Conservation (phyloP, 2,888 invertebrate species). For the Drosophila putrida region DNA sequence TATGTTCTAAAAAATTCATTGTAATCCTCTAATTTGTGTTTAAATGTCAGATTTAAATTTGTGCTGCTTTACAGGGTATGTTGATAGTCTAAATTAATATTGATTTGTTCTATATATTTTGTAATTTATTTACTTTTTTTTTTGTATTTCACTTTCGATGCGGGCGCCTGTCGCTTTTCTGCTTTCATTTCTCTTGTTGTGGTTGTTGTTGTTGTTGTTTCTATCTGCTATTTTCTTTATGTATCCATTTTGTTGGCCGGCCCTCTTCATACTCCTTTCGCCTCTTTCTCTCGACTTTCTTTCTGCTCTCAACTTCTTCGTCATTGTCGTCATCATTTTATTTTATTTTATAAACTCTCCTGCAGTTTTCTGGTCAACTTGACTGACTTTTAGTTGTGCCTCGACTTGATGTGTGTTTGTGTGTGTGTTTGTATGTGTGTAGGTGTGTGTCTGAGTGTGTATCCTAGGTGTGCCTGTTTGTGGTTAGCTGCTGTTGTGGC, state of each 20-base stretch:
- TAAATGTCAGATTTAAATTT: not conserved
- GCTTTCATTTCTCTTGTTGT: constrained; percentile 33
- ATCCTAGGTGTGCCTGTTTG: constrained; percentile 70
- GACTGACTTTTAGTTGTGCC: constrained; percentile 77
- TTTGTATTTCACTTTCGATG: constrained; percentile 58
- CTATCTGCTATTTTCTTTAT: constrained; percentile 61
- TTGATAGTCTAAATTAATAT: not conserved
- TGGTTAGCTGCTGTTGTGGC: constrained; percentile 50
- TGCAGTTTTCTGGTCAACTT: constrained; percentile 79
- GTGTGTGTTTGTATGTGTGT: constrained; percentile 20
- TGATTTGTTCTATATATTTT: constrained; percentile 1
- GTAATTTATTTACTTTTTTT: constrained; percentile 10
- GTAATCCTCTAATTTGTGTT: too few relatives aligned
- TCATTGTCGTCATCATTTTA: constrained; percentile 54
- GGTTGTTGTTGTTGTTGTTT: constrained; percentile 36
- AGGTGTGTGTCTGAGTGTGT: constrained; percentile 32
- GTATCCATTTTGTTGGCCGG: constrained; percentile 47
- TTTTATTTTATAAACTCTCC: constrained; percentile 79
- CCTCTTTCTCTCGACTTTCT: not conserved
- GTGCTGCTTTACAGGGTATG: not conserved
- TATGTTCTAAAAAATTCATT: too few relatives aligned
- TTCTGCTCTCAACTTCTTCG: not conserved
- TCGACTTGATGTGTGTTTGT: constrained; percentile 21
- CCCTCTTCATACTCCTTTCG: not conserved
- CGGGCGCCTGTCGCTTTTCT: constrained; percentile 39